These are phyloP conservation scores for Gopherus flavomarginatus DNA, from an alignment of 2,113 vertebrate genomes.

Conservation along the genomic window DNA sequence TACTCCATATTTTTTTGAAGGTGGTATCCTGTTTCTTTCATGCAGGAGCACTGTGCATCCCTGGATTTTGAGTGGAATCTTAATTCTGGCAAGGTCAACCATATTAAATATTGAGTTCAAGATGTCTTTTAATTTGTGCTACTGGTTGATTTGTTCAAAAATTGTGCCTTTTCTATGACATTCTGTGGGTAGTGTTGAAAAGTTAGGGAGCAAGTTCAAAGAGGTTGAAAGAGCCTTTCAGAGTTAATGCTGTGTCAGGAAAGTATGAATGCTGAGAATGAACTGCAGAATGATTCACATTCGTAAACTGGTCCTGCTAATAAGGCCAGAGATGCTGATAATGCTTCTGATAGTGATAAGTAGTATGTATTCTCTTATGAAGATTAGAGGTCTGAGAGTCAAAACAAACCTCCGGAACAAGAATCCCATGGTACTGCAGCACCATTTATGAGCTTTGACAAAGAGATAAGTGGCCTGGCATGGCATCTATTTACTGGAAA, in stretches of 20 bases:
- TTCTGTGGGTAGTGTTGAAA: neutral
- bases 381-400: slow-evolving; percentile 63
- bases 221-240: neutral
- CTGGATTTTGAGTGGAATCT: neutral
- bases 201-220: neutral
- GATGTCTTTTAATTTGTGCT: neutral
- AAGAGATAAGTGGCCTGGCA: slow-evolving; percentile 55
- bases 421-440: slow-evolving; percentile 52
- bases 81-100: neutral
- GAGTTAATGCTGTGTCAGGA: neutral
- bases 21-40: accelerated
- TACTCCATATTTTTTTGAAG: neutral
- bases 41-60: neutral
- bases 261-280: neutral
- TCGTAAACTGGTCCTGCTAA: neutral
- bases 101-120: neutral
- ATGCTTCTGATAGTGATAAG: slow-evolving; percentile 55
- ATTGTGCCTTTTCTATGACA: neutral
- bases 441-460: slow-evolving; percentile 65
- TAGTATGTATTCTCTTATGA: slow-evolving; percentile 67
- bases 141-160: neutral
- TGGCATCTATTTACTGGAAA: slow-evolving; percentile 42
- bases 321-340: slow-evolving; percentile 24
- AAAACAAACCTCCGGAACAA: slow-evolving; percentile 43
- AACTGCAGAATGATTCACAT: slow-evolving; percentile 2